Base-by-base conservation (phyloP, 2,888 invertebrate species). In the Sinopyrophorus schimmeli region DNA sequence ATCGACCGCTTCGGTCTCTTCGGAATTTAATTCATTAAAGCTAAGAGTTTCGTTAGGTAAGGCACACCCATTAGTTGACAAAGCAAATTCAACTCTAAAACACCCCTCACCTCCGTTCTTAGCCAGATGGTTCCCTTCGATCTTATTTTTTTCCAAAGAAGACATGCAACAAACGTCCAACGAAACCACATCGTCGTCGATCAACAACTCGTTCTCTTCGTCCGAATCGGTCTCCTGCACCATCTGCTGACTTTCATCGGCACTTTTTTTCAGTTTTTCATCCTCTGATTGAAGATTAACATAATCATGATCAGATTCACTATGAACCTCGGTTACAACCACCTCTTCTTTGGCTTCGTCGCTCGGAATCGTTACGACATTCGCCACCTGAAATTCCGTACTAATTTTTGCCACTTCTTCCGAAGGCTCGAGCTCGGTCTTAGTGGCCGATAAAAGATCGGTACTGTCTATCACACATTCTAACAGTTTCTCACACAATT, bases 401-500 rank as follows among this genome's bases (percentile, higher is more conserved):
- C 63, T 48, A 16, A 69, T 63, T 17, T 64, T 61, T 35, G 63
- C 63, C 0, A 68, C 65, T 39, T 64, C 61, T 54, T 72, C 71
- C 1, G 47, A 35, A 6, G 54, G 43, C 16, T 37, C 56, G 2
- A 54, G 31, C 46, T 59, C 62, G 26, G 63, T 58, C 42, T 62
- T 62, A 5, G 61, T 58, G 21, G 62, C 56, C 7, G 53, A 59
- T 27, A 68, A 56, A 21, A 68, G 51, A 37, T 68, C 65, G 0
- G 54, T 63, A 46, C 65, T 68, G 38, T 70, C 69, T 7, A 70
- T 67, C 0, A 74, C 74, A 12, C 75, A 74, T 32, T 76, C 65
- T 2, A 77, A 57, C 43, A 77, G 64, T 54, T 78, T 75, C 23
- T 76, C 76, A 57, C 77, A 77, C 23, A 75, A 66, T 42, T 75